phyloP scores from a whole-genome alignment of 1,140 invertebrate genomes.

The Spodoptera frugiperda region DNA sequence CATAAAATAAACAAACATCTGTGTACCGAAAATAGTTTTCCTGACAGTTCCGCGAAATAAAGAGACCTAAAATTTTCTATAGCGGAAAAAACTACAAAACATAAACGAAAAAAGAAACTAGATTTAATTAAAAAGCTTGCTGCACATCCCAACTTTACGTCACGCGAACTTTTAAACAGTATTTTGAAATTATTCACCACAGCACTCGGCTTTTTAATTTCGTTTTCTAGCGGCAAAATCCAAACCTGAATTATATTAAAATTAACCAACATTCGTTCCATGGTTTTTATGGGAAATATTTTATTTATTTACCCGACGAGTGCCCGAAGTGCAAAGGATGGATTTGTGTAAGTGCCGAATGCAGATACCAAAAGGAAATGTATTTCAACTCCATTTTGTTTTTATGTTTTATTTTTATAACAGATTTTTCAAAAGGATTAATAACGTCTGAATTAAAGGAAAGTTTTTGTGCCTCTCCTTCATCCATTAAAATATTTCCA shows the following conservation, averaged over 20 bases:
- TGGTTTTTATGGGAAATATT: constrained; percentile 29
- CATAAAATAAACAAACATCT: not conserved
- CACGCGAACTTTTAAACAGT: constrained; percentile 43
- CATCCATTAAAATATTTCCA: too few relatives aligned
- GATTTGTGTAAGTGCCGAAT: not conserved
- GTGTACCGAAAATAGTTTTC: not conserved
- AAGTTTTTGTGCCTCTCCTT: too few relatives aligned
- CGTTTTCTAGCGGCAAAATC: constrained; percentile 42
- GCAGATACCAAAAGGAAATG: not conserved
- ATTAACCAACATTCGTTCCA: constrained; percentile 43
- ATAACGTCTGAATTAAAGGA: too few relatives aligned
- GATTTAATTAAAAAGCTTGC: constrained; percentile 17
- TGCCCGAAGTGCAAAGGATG: not conserved
- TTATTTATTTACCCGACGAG: constrained; percentile 25
- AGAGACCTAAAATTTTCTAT: not conserved
- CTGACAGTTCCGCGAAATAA: not conserved
- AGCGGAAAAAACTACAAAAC: not conserved
- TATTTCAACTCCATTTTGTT: too few relatives aligned
- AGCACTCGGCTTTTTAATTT: constrained; percentile 44
- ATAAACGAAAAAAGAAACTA: not conserved
- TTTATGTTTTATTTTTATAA: too few relatives aligned
- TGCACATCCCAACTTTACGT: not conserved
- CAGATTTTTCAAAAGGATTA: too few relatives aligned
- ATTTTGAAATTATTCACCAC: constrained; percentile 45
- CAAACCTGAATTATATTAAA: constrained; percentile 42